Evolutionary conservation across 2,797 vertebrate genomes (phyloP), one percentile per base, ranked within the genome.

Genomic region (Pogonophryne albipinna): DNA sequence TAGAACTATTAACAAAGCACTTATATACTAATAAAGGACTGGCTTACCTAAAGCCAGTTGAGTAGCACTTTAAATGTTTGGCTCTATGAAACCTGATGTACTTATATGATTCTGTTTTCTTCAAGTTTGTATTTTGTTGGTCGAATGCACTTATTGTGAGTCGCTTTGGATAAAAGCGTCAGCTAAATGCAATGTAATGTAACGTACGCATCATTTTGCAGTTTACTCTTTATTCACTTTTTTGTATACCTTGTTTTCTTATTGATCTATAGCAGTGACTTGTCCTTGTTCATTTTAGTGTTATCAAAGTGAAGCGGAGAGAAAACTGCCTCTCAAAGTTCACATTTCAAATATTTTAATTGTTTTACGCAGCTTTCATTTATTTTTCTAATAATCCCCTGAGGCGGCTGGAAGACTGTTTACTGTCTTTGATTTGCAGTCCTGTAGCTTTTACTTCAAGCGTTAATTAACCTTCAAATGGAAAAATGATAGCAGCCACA

Each of bases 401-500:
- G 53, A 86, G 89, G 91, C 87, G 4, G 67, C 79, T 70, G 80
- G 79, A 78, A 85, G 82, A 88, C 78, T 93, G 91, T 93, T 93
- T 93, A 93, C 92, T 76, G 88, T 77, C 89, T 94, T 91, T 94
- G 91, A 93, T 92, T 94, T 83, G 79, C 83, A 85, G 85, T 91
- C 87, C 83, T 84, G 83, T 90, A 88, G 92, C 89, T 90, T 90
- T 93, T 68, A 93, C 92, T 93, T 75, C 86, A 41, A 93, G 93
- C 91, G 76, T 91, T 94, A 93, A 94, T 94, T 94, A 94, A 94
- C 93, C 93, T 94, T 92, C 91, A 93, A 92, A 92, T 92, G 82
- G 76, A 90, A 83, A 93, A 92, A 93, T 91, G 86, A 88, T 83
- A 84, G 76, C 81, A 71, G 80, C 31, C 84, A 67, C 85, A 82